Evolutionary conservation across 2,113 vertebrate species (phyloP).

Genomic region (Oreochromis aureus): DNA sequence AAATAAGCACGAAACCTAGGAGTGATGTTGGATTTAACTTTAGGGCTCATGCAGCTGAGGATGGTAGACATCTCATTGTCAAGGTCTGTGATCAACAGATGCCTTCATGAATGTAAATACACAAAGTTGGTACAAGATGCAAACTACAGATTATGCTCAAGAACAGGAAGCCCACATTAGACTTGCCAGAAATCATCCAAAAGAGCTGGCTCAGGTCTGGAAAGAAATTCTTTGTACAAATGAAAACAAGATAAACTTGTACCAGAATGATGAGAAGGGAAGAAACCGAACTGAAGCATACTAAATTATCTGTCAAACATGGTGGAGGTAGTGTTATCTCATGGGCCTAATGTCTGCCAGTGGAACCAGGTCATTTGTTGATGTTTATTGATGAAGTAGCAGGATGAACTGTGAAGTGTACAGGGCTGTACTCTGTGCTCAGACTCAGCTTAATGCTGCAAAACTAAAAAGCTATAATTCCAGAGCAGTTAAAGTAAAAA

Average conservation of each 20-base stretch:
- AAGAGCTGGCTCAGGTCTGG: neutral
- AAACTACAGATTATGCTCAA: neutral
- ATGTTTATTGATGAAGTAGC: neutral
- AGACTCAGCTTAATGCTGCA: neutral
- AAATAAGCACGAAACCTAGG: neutral
- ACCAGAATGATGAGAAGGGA: neutral
- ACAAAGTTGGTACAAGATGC: neutral
- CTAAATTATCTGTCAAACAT: neutral
- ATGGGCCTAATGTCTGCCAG: neutral
- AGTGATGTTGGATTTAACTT: neutral
- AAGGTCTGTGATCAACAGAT: neutral
- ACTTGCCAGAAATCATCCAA: neutral
- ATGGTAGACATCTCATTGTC: neutral
- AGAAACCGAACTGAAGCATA: neutral
- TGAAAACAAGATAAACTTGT: neutral
- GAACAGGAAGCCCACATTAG: neutral
- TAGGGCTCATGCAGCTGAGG: neutral
- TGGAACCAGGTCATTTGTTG: neutral
- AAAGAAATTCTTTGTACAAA: neutral
- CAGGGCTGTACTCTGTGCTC: neutral
- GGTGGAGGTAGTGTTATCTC: neutral
- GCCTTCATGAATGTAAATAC: neutral
- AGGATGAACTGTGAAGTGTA: neutral
- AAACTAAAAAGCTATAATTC: neutral
- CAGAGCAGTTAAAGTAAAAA: neutral